Conservation (phyloP, 2,888 invertebrate genomes). For the Chymomyza fuscimana region DNA sequence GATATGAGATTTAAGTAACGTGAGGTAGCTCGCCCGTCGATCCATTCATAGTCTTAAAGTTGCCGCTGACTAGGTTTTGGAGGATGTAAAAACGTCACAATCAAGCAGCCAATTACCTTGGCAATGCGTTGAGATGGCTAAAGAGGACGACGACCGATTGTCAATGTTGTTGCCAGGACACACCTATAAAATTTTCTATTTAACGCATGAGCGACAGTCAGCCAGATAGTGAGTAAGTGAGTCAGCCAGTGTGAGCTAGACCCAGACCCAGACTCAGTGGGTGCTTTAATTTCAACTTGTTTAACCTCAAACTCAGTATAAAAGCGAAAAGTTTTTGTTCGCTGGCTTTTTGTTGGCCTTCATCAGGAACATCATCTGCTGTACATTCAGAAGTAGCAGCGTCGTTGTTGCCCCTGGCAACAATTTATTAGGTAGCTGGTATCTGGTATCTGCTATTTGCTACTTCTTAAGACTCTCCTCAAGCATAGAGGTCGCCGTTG, state of each 20-base stretch:
- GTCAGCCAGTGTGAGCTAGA: not conserved
- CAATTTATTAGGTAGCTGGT: conserved; percentile 58
- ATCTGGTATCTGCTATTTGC: too few species aligned
- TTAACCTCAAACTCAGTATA: conserved; percentile 53
- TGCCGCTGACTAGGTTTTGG: not conserved
- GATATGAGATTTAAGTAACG: not conserved
- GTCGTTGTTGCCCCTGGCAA: conserved; percentile 57
- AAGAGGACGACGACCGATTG: conserved; percentile 8
- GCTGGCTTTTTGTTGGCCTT: conserved; percentile 33
- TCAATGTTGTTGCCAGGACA: conserved; percentile 46
- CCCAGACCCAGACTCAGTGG: conserved; percentile 2
- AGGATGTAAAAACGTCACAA: not conserved
- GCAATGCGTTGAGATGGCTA: not conserved
- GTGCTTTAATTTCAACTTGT: conserved; percentile 49
- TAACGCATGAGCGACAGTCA: conserved; percentile 61
- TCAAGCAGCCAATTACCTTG: not conserved
- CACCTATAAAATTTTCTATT: conserved; percentile 67
- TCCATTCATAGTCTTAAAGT: not conserved
- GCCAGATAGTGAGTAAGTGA: conserved; percentile 1
- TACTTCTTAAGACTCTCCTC: conserved; percentile 50
- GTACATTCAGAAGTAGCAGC: not conserved
- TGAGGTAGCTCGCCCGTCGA: not conserved
- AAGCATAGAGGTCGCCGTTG: conserved; percentile 1
- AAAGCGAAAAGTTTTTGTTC: conserved; percentile 41
- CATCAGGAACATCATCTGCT: not conserved